Percentiles rank a stretch among this genome's conserved stretches.
These are phyloP conservation scores for Seira musarum DNA, from an alignment of 2,888 invertebrate genomes.

Conservation along the genomic window DNA sequence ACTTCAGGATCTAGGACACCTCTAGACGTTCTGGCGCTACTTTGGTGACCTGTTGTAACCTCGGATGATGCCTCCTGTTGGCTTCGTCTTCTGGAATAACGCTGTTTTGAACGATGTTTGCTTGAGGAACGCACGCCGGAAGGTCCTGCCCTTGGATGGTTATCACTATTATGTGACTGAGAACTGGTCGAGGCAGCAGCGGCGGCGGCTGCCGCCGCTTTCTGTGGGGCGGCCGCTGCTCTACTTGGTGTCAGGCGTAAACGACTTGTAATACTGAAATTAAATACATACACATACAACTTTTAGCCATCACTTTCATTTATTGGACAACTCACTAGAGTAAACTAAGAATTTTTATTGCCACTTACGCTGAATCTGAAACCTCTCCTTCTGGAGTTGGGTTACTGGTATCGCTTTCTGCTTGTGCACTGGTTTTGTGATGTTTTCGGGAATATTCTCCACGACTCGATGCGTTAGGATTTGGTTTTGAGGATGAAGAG, in stretches of 20 bases:
- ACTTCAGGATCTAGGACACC: conserved; percentile 43
- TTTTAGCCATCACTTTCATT: no score
- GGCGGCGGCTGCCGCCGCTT: conserved; percentile 61
- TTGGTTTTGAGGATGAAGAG: conserved; percentile 13
- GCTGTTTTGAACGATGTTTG: conserved; percentile 45
- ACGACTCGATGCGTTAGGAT: conserved; percentile 17
- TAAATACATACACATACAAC: not conserved
- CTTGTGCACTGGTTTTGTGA: conserved; percentile 7
- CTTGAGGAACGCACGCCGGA: conserved; percentile 37
- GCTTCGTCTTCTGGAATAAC: conserved; percentile 48
- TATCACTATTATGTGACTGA: conserved; percentile 10
- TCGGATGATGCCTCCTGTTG: conserved; percentile 47
- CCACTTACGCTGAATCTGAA: conserved; percentile 55
- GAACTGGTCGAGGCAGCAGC: conserved; percentile 25
- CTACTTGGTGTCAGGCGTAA: conserved; percentile 67
- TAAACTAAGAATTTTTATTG: not conserved
- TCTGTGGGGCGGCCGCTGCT: conserved; percentile 68
- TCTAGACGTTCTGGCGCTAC: conserved; percentile 18
- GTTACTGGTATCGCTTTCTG: conserved; percentile 7
- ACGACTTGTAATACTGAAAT: conserved; percentile 51
- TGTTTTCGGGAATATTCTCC: conserved; percentile 32
- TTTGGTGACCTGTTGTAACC: conserved; percentile 18
- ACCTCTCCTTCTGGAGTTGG: conserved; percentile 30
- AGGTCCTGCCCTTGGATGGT: conserved; percentile 33
- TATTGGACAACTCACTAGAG: no score